Conservation (phyloP, 2,888 invertebrate species). For the Eupelmus urozonus region DNA sequence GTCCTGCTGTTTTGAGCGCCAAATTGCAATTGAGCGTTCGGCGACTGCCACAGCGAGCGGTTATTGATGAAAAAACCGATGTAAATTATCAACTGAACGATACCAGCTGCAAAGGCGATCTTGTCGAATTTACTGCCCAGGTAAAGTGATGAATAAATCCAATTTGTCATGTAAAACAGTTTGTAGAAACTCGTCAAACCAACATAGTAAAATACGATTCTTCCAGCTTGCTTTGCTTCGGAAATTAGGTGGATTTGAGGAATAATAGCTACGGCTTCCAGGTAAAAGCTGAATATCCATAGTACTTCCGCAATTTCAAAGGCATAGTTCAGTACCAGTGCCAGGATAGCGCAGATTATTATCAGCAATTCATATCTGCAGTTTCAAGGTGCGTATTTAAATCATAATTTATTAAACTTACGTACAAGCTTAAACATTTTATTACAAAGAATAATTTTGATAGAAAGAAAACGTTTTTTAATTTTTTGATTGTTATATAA, state of each 20-base stretch:
- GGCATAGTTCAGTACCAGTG: slow-evolving; percentile 13
- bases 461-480: too few species aligned
- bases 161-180: slow-evolving; percentile 12
- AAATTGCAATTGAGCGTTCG: too few species aligned
- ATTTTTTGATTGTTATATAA: neutral
- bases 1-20: too few species aligned
- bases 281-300: slow-evolving; percentile 23
- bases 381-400: neutral
- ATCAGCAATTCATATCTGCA: slow-evolving; percentile 28
- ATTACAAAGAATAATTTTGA: too few species aligned
- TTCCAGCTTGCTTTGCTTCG: slow-evolving; percentile 17
- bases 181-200: slow-evolving; percentile 12
- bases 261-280: slow-evolving; percentile 40
- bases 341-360: slow-evolving; percentile 1
- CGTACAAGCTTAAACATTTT: too few species aligned
- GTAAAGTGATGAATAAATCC: slow-evolving; percentile 20
- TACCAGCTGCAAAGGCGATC: slow-evolving; percentile 20
- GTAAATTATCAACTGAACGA: slow-evolving; percentile 35
- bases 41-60: too few species aligned
- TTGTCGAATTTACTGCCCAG: neutral
- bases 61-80: too few species aligned
- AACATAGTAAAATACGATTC: slow-evolving; percentile 26
- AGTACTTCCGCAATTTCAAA: slow-evolving; percentile 9
- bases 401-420: too few species aligned
- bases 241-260: slow-evolving; percentile 27